These are phyloP conservation scores for Limenitis camilla DNA, from an alignment of 2,888 invertebrate species.

Conservation along the genomic window DNA sequence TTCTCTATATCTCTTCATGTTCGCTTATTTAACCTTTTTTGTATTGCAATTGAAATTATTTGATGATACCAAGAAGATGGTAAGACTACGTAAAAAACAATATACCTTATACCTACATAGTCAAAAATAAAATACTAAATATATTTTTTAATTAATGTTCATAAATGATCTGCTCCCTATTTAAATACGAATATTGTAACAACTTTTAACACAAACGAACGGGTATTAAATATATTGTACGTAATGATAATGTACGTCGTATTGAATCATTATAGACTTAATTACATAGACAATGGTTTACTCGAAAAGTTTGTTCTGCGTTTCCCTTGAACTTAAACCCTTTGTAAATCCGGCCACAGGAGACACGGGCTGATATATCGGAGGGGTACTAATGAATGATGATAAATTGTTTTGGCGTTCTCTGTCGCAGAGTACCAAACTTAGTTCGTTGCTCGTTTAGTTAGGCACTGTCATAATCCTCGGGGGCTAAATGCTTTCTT, in stretches of 20 bases:
- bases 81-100: too few species aligned
- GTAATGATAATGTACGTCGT: neutral
- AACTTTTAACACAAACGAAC: neutral
- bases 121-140: too few species aligned
- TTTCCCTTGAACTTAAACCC: constrained; percentile 50
- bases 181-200: neutral
- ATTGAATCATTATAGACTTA: neutral
- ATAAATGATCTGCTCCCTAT: too few species aligned
- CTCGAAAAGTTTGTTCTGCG: constrained; percentile 11
- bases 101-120: too few species aligned
- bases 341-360: constrained; percentile 50
- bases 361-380: constrained; percentile 28
- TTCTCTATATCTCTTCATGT: too few species aligned
- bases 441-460: constrained; percentile 12
- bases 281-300: neutral
- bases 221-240: neutral
- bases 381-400: constrained; percentile 58
- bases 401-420: constrained; percentile 50
- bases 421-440: constrained; percentile 16
- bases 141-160: too few species aligned
- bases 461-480: neutral
- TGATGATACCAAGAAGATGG: too few species aligned
- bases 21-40: too few species aligned
- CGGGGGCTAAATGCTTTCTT: neutral
- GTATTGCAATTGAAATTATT: too few species aligned